Evolutionary conservation across 2,888 invertebrate species (phyloP).

Genomic region (Yponomeuta cagnagella): DNA sequence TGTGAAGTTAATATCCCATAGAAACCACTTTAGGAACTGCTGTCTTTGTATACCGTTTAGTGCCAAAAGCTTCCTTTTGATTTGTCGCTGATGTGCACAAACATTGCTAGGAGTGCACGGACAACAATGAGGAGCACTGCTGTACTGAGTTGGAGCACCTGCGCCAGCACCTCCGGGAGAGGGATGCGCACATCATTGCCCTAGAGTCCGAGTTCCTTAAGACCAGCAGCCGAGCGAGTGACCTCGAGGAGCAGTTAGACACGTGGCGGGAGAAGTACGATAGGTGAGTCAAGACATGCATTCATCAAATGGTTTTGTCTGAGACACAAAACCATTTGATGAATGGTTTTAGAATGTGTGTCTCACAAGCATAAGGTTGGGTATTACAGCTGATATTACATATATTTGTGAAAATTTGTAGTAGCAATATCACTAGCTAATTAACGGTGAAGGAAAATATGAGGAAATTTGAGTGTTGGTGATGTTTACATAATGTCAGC

Average conservation of each 20-base stretch:
- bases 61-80: too few relatives aligned
- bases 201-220: constrained; percentile 91
- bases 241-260: constrained; percentile 87
- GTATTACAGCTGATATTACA: too few relatives aligned
- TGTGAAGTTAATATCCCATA: too few relatives aligned
- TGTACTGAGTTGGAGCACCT: constrained; percentile 92
- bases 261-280: constrained; percentile 96
- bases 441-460: too few relatives aligned
- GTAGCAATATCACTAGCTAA: too few relatives aligned
- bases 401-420: neutral
- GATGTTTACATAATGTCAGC: too few relatives aligned
- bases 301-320: constrained; percentile 20
- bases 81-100: constrained; percentile 26
- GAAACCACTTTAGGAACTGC: too few relatives aligned
- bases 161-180: constrained; percentile 86
- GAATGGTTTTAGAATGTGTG: too few relatives aligned
- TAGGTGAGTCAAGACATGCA: constrained; percentile 63
- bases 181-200: constrained; percentile 88
- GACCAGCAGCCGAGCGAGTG: constrained; percentile 85
- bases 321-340: too few relatives aligned
- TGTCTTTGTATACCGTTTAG: too few relatives aligned
- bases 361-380: too few relatives aligned
- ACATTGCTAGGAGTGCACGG: constrained; percentile 58
- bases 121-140: constrained; percentile 77
- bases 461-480: too few relatives aligned